These are phyloP conservation scores for Euthynnus affinis DNA, from an alignment of 2,797 vertebrate species.

Conservation along the genomic window DNA sequence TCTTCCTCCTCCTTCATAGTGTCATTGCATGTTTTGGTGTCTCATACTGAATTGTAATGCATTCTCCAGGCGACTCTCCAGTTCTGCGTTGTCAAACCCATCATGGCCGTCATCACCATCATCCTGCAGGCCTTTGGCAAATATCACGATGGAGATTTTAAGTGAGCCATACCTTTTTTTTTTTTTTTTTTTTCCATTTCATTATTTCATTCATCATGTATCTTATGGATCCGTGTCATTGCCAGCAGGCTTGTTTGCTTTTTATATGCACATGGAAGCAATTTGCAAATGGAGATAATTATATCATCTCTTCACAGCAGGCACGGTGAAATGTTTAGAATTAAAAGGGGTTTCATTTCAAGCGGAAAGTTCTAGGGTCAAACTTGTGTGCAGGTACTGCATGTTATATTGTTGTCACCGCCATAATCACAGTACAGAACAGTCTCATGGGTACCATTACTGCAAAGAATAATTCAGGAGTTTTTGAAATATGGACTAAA, in stretches of 20 bases:
- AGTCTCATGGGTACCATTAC: slow-evolving; percentile 25
- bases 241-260: slow-evolving; percentile 50
- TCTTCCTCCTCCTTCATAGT: background rate
- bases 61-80: slow-evolving; percentile 94
- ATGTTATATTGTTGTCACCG: slow-evolving; percentile 6
- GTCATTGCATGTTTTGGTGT: slow-evolving; percentile 50
- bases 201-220: slow-evolving; percentile 39
- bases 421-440: background rate
- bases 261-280: slow-evolving; percentile 52
- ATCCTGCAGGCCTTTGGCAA: slow-evolving; percentile 94
- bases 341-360: slow-evolving; percentile 33
- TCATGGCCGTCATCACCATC: slow-evolving; percentile 95
- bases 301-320: slow-evolving; percentile 44
- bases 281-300: slow-evolving; percentile 54
- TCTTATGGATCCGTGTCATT: slow-evolving; percentile 31
- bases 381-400: slow-evolving; percentile 31
- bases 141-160: slow-evolving; percentile 98
- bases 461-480: slow-evolving; percentile 13
- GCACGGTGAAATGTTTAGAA: slow-evolving; percentile 34
- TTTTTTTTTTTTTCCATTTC: background rate
- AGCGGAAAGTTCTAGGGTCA: slow-evolving; percentile 27
- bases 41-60: slow-evolving; percentile 57
- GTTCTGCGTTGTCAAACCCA: slow-evolving; percentile 97
- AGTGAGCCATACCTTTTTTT: slow-evolving; percentile 85
- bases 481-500: slow-evolving; percentile 31